Base-by-base conservation (phyloP, 1,140 invertebrate species). In the Megathymus violae region DNA sequence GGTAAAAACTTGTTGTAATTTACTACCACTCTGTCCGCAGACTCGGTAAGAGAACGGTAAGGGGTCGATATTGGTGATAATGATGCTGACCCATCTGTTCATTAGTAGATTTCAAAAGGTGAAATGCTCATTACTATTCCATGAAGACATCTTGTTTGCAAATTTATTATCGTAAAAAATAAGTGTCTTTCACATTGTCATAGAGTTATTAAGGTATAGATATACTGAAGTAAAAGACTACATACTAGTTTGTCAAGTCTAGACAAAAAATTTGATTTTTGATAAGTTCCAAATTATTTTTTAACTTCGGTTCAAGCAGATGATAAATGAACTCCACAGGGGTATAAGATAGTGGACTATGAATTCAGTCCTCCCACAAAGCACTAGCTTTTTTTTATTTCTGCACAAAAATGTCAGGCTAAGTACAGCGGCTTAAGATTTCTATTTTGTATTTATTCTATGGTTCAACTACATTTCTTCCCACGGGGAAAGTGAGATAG, bases 401-500 rank as follows among this genome's bases (percentile, higher is more conserved):
- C 6, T 25, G 3, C 6, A 25, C 6, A 25, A 25, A 25, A 3
- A 3, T 25, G n/a, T 14, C 19, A 27, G 11, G n/a, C 25, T 47
- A 7, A 22, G 19, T 3, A 6, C 22, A 25, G 6, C 27, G 4
- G 27, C 9, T 31, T 31, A 31, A 1, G 27, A 31, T 31, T 4
- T 31, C 27, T 31, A 31, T 31, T 31, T 9, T 7, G 27, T 31
- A 31, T 31, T 15, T 15, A 31, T 4, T 48, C 46, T 48, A 0
- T 48, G 46, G 46, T 48, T 15, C 16, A 19, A 38, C 34, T 0
- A 38, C 50, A 34, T 27, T 51, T 62, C 34, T 66, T 66, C 64
- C 59, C 64, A 67, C 59, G 59, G 64, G 43, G 59, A 67, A 67
- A 67, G 64, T 67, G 31, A 67, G 60, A 61, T 61, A 52, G 34